Percentiles rank a stretch among this genome's conserved stretches.
Evolutionary conservation across 2,888 invertebrate species (phyloP).

Genomic region (Phania funesta): DNA sequence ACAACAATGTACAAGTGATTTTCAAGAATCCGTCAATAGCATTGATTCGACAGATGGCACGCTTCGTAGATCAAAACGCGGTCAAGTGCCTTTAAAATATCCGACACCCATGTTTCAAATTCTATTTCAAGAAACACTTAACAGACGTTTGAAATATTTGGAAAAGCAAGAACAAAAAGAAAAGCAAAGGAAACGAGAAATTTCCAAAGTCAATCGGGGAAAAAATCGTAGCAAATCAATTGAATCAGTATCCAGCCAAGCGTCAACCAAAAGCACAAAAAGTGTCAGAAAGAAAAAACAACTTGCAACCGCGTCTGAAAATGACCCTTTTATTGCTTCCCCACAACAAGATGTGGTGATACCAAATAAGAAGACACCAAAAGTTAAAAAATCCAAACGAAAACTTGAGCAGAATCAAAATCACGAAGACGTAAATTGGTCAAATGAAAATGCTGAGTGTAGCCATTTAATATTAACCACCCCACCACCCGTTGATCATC

Average conservation of each 20-base stretch:
- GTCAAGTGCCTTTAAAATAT: constrained; percentile 69
- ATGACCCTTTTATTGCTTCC: neutral
- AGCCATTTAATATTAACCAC: constrained; percentile 16
- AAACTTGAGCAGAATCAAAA: constrained; percentile 3
- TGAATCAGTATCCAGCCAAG: too few relatives aligned
- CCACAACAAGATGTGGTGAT: neutral
- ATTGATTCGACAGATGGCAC: constrained; percentile 3
- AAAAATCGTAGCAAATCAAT: neutral
- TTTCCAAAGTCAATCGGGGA: neutral
- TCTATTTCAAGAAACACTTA: constrained; percentile 16
- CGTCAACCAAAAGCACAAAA: neutral
- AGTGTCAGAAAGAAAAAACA: neutral
- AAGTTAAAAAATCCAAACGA: neutral
- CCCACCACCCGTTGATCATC: constrained; percentile 33
- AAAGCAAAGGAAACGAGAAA: neutral
- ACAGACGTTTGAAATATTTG: neutral
- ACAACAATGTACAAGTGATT: neutral
- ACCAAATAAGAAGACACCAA: neutral
- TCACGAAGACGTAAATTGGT: neutral
- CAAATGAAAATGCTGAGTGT: constrained; percentile 20
- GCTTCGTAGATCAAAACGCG: constrained; percentile 74
- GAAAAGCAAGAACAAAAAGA: neutral
- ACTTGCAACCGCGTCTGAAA: neutral
- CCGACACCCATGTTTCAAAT: constrained; percentile 17
- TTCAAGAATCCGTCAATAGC: neutral